Evolutionary conservation across 2,797 vertebrate species (phyloP), one percentile per base, ranked within the genome.

Genomic region (Hemitrygon akajei): DNA sequence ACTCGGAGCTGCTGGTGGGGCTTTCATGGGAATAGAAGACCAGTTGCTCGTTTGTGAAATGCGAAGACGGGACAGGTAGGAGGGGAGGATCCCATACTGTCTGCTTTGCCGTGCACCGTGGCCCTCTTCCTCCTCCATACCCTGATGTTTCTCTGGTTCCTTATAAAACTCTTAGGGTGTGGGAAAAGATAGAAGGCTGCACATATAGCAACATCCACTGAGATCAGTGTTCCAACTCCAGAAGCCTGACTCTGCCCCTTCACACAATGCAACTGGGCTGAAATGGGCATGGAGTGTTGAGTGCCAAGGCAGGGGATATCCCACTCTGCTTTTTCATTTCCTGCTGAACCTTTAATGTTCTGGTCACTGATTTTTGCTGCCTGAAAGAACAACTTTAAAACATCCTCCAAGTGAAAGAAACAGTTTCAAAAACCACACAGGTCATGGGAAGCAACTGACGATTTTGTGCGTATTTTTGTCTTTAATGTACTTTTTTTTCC

Each of bases 371-470:
- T 47, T 11, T 47, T 84, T 84, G 12, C 60, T 9, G 60, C n/a
- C n/a, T 16, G 60, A 22, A 10, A n/a, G 63, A n/a, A 89, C 47
- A 47, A 60, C 66, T 12, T 89, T 89, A 69, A 69, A 89, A 89
- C 63, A 69, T 69, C 63, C 20, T 87, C 63, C 86, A 69, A 66
- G 63, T 89, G 60, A 89, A 69, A 69, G 86, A 89, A 89, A 89
- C 34, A n/a, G 11, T 34, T 66, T 87, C n/a, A 87, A 34, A 66
- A 87, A 87, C 58, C 30, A 87, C 84, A 86, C 34, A 37, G 60
- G n/a, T 89, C 66, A 37, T 37, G 86, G 86, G 63, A 69, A 89
- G 20, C n/a, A 7, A 22, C n/a, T 34, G 60, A 89, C 3, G 14
- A 69, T 66, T 89, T 34, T 20, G 60, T 69, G n/a, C 22, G 84